A percentile compares a stretch with the other conserved stretches of the same genome.
phyloP scores from a whole-genome alignment of 2,797 vertebrate genomes.

The Urosaurus nigricauda region DNA sequence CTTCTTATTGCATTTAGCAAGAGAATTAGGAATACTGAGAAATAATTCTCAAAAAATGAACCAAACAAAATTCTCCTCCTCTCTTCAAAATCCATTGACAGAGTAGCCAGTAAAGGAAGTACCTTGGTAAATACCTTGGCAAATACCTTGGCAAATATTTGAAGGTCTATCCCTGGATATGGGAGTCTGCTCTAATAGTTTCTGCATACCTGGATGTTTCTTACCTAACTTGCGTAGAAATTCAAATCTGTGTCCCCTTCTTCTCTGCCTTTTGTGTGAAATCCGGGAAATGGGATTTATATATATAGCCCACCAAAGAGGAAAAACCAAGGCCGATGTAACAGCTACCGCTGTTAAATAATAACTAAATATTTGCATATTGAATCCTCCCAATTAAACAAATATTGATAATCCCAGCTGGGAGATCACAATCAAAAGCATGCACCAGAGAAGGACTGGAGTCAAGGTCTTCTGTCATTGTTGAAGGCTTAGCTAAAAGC shows the following conservation, averaged over 20 bases:
- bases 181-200: neutral
- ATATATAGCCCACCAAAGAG: constrained; percentile 14
- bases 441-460: neutral
- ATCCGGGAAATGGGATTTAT: neutral
- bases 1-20: no score
- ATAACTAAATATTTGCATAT: constrained; percentile 24
- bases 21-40: no score
- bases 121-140: no score
- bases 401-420: neutral
- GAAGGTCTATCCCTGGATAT: rapidly evolving
- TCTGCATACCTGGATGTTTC: neutral
- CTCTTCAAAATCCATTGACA: no score
- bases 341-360: neutral
- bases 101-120: neutral
- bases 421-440: neutral
- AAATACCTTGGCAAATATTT: neutral
- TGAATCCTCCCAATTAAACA: constrained; percentile 12
- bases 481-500: neutral
- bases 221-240: neutral
- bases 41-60: no score
- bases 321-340: neutral
- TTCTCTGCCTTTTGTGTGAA: neutral
- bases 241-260: neutral
- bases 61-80: no score
- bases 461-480: neutral